These are phyloP conservation scores for Theristicus caerulescens DNA, from an alignment of 2,113 vertebrate species.

Conservation along the genomic window DNA sequence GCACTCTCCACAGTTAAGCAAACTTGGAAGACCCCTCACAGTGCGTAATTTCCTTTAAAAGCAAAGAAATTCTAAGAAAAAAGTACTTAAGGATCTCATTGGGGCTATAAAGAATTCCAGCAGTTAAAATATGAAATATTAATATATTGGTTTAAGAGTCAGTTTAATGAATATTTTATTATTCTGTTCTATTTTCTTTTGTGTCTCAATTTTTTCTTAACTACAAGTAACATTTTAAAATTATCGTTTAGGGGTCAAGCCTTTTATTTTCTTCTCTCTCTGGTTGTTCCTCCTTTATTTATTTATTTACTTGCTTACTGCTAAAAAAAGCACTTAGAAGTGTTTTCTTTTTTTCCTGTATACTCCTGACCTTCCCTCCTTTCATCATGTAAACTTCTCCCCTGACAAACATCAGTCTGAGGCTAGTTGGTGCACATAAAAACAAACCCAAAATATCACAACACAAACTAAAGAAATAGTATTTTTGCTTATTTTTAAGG, in stretches of 20 bases:
- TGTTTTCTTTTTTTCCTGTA: not conserved
- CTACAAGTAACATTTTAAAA: not conserved
- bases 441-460: not conserved
- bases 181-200: not conserved
- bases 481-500: not conserved
- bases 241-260: not conserved
- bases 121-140: conserved; percentile 2
- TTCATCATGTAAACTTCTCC: not conserved
- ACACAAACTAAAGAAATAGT: not conserved
- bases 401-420: not conserved
- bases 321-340: not conserved
- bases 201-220: not conserved
- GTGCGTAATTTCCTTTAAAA: not conserved
- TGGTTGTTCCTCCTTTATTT: not conserved
- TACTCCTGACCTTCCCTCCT: not conserved
- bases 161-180: conserved; percentile 14
- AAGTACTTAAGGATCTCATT: not conserved
- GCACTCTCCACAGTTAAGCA: not conserved
- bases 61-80: not conserved
- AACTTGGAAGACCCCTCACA: not conserved
- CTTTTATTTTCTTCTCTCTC: not conserved
- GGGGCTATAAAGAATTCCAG: not conserved
- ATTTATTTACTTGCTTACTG: not conserved
- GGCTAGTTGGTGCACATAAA: not conserved
- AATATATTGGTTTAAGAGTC: not conserved